A percentile compares a stretch with the other conserved stretches of the same genome.
phyloP scores from a whole-genome alignment of 2,113 vertebrate species.

The Hydrolagus affinis region DNA sequence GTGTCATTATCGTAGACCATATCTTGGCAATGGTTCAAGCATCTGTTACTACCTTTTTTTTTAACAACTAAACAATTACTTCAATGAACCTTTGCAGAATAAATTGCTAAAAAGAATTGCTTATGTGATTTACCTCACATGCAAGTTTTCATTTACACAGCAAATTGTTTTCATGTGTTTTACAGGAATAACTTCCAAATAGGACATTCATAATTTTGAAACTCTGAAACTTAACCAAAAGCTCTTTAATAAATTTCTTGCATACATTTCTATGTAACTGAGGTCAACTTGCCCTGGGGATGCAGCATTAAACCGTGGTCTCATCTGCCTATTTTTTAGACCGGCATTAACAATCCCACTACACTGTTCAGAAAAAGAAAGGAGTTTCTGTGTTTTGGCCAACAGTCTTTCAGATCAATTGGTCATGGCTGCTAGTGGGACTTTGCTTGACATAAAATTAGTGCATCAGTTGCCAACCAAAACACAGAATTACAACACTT shows the following conservation, averaged over 20 bases:
- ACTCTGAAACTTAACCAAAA: not conserved
- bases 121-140: conserved; percentile 19
- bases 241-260: not conserved
- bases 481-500: too few relatives aligned
- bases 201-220: not conserved
- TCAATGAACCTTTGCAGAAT: conserved; percentile 16
- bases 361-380: too few relatives aligned
- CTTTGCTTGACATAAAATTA: too few relatives aligned
- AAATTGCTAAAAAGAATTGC: conserved; percentile 24
- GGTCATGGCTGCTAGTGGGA: too few relatives aligned
- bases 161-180: conserved; percentile 14
- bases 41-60: not conserved
- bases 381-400: too few relatives aligned
- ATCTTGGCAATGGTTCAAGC: conserved; percentile 24
- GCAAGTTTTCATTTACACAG: not conserved
- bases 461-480: too few relatives aligned
- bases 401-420: too few relatives aligned
- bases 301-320: too few relatives aligned
- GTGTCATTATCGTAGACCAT: conserved; percentile 18
- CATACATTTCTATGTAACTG: too few relatives aligned
- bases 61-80: conserved; percentile 20
- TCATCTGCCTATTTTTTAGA: too few relatives aligned
- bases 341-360: too few relatives aligned
- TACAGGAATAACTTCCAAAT: not conserved
- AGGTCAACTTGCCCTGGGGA: too few relatives aligned